phyloP scores from a whole-genome alignment of 2,888 invertebrate genomes.

The Apocheima hispidaria region DNA sequence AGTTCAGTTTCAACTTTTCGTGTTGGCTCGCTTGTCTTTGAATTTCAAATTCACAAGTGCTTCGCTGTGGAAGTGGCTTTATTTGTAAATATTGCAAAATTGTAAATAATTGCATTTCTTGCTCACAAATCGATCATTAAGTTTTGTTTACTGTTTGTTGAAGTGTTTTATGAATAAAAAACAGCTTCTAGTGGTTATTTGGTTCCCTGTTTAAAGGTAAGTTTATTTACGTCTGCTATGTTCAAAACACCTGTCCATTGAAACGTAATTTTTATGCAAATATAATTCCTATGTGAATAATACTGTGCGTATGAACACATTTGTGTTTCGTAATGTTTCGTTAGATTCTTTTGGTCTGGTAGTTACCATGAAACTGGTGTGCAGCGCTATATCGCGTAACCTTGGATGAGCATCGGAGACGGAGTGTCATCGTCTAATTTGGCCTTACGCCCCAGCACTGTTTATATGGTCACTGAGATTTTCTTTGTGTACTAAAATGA shows the following conservation, averaged over 20 bases:
- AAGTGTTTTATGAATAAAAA: constrained; percentile 70
- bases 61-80: constrained; percentile 70
- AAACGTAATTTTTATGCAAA: constrained; percentile 47
- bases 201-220: constrained; percentile 60
- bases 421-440: constrained; percentile 67
- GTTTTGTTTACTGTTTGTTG: constrained; percentile 52
- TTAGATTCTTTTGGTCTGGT: constrained; percentile 38
- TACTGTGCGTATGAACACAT: constrained; percentile 40
- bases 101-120: constrained; percentile 66
- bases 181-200: constrained; percentile 42
- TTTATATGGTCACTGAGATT: constrained; percentile 41
- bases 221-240: constrained; percentile 51
- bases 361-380: constrained; percentile 45
- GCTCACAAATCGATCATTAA: constrained; percentile 45
- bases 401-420: constrained; percentile 60
- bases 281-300: constrained; percentile 48
- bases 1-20: constrained; percentile 6
- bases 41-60: constrained; percentile 59
- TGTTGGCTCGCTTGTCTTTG: constrained; percentile 22
- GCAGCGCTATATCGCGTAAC: constrained; percentile 63
- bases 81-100: constrained; percentile 79
- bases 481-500: constrained; percentile 35
- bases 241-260: constrained; percentile 51
- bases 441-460: constrained; percentile 56
- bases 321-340: constrained; percentile 48